phyloP scores from a whole-genome alignment of 2,888 invertebrate species.

The Lithophane leautieri region DNA sequence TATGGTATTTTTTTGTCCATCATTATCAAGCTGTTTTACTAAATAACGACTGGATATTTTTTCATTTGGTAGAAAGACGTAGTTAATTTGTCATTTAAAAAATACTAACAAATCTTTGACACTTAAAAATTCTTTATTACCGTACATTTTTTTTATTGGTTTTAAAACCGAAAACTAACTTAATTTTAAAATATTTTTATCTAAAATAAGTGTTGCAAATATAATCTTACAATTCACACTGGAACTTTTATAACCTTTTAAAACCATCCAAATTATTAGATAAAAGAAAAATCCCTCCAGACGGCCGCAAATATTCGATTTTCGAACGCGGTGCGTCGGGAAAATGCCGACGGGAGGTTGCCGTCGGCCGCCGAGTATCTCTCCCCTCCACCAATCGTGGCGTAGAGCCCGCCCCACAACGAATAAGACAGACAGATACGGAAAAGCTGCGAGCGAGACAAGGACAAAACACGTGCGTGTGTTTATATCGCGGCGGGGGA shows the following conservation, averaged over 20 bases:
- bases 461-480: conserved; percentile 81
- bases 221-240: conserved; percentile 9
- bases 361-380: conserved; percentile 84
- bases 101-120: neutral
- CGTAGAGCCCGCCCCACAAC: conserved; percentile 83
- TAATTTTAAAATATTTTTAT: neutral
- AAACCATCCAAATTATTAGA: conserved; percentile 7
- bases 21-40: neutral
- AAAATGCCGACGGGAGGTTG: conserved; percentile 87
- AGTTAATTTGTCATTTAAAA: neutral
- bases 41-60: no score
- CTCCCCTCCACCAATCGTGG: conserved; percentile 87
- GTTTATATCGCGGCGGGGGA: conserved; percentile 83
- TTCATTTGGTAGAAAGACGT: neutral
- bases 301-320: conserved; percentile 77
- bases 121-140: neutral
- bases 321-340: conserved; percentile 85
- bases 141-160: neutral
- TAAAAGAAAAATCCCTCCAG: conserved; percentile 40
- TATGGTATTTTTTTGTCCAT: no score
- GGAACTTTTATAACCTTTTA: conserved; percentile 8
- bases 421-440: conserved; percentile 73
- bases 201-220: neutral
- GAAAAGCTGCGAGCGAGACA: conserved; percentile 75
- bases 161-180: neutral